Evolutionary conservation across 2,797 vertebrate genomes (phyloP).

Genomic region (Carcharodon carcharias): DNA sequence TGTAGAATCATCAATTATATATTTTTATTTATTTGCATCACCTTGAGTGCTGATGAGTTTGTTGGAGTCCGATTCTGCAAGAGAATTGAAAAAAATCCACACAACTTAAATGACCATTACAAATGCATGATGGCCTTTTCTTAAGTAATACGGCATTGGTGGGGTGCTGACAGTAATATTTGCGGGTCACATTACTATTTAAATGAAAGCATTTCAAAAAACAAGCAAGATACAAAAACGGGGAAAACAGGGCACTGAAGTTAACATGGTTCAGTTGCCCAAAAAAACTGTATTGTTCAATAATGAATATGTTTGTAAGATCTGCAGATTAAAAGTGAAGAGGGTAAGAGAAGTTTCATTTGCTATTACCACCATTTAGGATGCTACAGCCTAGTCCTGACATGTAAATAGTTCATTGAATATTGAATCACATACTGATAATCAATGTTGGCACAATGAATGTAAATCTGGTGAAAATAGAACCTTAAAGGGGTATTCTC

Average conservation of each 20-base stretch:
- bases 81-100: background rate
- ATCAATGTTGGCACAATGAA: background rate
- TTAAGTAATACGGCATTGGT: background rate
- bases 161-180: background rate
- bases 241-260: background rate
- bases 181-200: background rate
- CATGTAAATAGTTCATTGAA: background rate
- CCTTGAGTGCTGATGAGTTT: background rate
- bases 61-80: background rate
- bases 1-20: background rate
- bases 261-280: background rate
- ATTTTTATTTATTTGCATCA: background rate
- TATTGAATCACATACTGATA: background rate
- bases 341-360: background rate
- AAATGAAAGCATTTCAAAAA: background rate
- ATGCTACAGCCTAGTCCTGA: background rate
- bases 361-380: background rate
- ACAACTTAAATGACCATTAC: background rate
- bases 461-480: background rate
- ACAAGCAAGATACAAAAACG: background rate
- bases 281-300: background rate
- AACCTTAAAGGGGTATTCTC: background rate
- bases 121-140: background rate
- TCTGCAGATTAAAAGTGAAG: background rate
- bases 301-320: background rate